A percentile compares a stretch with the other conserved stretches of the same genome.
Evolutionary conservation across 1,140 invertebrate genomes (phyloP).

Genomic region (Drosophila pseudoobscura): DNA sequence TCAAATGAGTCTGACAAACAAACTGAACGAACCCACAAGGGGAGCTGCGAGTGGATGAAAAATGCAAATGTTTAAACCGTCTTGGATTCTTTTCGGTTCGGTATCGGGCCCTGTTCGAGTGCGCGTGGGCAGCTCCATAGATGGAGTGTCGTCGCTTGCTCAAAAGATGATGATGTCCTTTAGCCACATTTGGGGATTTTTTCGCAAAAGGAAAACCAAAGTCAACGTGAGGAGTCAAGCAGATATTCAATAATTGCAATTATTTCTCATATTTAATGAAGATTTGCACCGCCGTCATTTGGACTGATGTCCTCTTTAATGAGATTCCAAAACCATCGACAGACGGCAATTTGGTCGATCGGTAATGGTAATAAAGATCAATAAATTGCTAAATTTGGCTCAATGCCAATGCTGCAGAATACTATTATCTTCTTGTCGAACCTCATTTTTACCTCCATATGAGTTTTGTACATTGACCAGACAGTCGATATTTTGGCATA

Average conservation of each 20-base stretch:
- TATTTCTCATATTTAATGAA: slow-evolving; percentile 81
- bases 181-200: slow-evolving; percentile 41
- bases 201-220: slow-evolving; percentile 10
- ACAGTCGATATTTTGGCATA: no score
- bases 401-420: slow-evolving; percentile 7
- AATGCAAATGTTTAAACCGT: slow-evolving; percentile 51
- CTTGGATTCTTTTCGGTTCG: slow-evolving; percentile 26
- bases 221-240: slow-evolving; percentile 4
- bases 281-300: slow-evolving; percentile 39
- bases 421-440: not conserved
- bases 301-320: slow-evolving; percentile 68
- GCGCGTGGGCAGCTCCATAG: slow-evolving; percentile 40
- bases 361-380: slow-evolving; percentile 47
- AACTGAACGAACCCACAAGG: slow-evolving; percentile 38
- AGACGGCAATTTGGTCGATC: slow-evolving; percentile 54
- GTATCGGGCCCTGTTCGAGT: slow-evolving; percentile 15
- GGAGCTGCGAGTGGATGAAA: slow-evolving; percentile 40
- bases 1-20: slow-evolving; percentile 79
- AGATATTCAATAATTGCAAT: slow-evolving; percentile 75
- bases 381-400: slow-evolving; percentile 76
- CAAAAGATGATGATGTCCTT: slow-evolving; percentile 47
- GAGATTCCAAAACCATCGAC: slow-evolving; percentile 42
- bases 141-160: slow-evolving; percentile 14
- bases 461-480: no score
- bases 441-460: no score